These are phyloP conservation scores for Mormyrus hasselquistii DNA, from an alignment of 2,797 vertebrate species.

Conservation along the genomic window DNA sequence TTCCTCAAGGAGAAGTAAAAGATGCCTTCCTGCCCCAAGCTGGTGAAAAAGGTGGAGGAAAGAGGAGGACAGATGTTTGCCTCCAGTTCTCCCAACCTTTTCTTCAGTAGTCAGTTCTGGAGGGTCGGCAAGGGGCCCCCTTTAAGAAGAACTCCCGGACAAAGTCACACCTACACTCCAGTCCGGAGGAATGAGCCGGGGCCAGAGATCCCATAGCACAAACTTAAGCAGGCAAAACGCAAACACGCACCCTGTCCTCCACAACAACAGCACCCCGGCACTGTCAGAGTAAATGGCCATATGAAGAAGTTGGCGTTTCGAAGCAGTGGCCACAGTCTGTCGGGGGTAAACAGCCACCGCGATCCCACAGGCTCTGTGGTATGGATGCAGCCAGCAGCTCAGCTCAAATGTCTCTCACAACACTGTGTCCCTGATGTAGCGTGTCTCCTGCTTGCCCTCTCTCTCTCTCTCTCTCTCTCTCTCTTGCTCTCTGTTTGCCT, in stretches of 20 bases:
- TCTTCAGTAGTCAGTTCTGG: neutral
- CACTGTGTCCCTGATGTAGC: slow-evolving; percentile 39
- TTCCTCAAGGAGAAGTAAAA: slow-evolving; percentile 11
- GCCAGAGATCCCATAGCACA: slow-evolving; percentile 9
- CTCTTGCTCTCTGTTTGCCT: slow-evolving; percentile 11
- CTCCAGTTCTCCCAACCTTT: slow-evolving; percentile 9
- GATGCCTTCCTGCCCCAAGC: neutral
- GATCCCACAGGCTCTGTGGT: slow-evolving; percentile 45
- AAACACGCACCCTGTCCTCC: slow-evolving; percentile 28
- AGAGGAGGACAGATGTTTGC: neutral
- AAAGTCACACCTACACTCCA: neutral
- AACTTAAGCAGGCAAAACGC: slow-evolving; percentile 31
- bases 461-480: slow-evolving; percentile 42
- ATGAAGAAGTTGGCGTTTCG: slow-evolving; percentile 34
- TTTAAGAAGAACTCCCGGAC: neutral
- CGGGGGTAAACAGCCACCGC: neutral
- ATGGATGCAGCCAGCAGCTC: slow-evolving; percentile 55
- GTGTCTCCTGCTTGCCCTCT: slow-evolving; percentile 35
- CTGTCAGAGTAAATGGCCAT: slow-evolving; percentile 4
- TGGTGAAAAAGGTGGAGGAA: neutral
- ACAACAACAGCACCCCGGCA: slow-evolving; percentile 14
- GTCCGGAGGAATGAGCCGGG: slow-evolving; percentile 19
- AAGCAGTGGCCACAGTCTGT: slow-evolving; percentile 37
- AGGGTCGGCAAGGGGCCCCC: neutral
- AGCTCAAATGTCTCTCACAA: slow-evolving; percentile 49